Evolutionary conservation across 2,797 vertebrate species (phyloP), one percentile per base, ranked within the genome.

Genomic region (Ptychadena robeensis): DNA sequence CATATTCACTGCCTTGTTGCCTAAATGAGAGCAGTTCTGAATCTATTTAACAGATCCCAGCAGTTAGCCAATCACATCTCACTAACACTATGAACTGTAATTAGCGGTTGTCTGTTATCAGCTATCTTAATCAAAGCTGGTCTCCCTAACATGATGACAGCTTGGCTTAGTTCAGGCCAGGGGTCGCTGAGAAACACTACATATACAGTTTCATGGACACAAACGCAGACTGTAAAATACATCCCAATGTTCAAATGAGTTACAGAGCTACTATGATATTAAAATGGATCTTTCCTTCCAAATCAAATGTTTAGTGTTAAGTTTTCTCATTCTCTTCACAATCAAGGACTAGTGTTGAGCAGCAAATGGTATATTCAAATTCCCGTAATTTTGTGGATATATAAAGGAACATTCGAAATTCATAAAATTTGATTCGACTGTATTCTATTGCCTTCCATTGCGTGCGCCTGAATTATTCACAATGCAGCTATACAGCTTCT

Each of bases 121-220:
- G 30, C 76, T 57, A 68, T 31, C 76, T 59, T 72, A 72, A 71
- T 64, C 68, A 64, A 31, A 48, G 18, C 79, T 65, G 69, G 28
- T 64, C 34, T 80, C 18, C 32, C 10, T 73, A 73, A 44, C 57
- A 28, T 74, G 80, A 9, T 81, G 70, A 81, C 80, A 81, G 69
- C 35, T 22, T 73, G 37, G 69, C 57, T 81, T 73, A 72, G 69
- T 31, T 72, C 25, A 14, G 22, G 34, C 37, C 31, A 72, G 44
- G 53, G 65, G 76, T 80, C 78, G 32, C 34, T 71, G 57, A 70
- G 53, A 71, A 53, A 80, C 28, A 63, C 53, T 40, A 44, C 78
- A 44, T 80, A 72, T 72, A 65, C 69, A 64, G 18, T 81, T 65
- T 81, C 79, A 64, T 66, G 69, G 68, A 37, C 79, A 73, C 69